Percentiles rank a stretch among this genome's conserved stretches.
Evolutionary conservation across 2,113 vertebrate genomes (phyloP).

Genomic region (Nibea albiflora): DNA sequence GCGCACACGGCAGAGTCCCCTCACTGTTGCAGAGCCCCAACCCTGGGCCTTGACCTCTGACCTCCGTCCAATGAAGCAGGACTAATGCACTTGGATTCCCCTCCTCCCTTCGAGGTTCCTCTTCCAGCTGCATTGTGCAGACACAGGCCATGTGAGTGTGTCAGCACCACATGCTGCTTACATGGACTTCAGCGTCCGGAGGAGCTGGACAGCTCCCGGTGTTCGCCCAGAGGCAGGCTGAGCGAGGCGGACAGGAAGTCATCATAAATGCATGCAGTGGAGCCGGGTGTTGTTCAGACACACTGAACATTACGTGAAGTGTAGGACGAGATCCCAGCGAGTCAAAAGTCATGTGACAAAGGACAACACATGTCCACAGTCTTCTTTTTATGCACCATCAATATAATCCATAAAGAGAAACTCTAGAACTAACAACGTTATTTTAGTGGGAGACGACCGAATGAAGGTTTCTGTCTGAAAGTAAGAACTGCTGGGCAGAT

Average conservation of each 20-base stretch:
- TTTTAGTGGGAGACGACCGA: too few species aligned
- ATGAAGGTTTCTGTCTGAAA: too few species aligned
- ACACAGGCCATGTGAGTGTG: conserved; percentile 12
- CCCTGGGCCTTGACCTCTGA: conserved; percentile 50
- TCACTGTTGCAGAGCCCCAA: conserved; percentile 8
- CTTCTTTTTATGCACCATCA: too few species aligned
- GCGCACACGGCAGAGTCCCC: conserved; percentile 39
- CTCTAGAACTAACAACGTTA: too few species aligned
- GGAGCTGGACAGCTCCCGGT: conserved; percentile 53
- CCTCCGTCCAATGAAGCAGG: conserved; percentile 51
- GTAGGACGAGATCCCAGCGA: not conserved
- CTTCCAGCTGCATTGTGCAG: conserved; percentile 32
- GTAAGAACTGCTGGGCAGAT: too few species aligned
- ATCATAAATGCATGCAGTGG: conserved; percentile 14
- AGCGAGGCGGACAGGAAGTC: not conserved
- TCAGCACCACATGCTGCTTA: conserved; percentile 53
- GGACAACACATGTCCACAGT: too few species aligned
- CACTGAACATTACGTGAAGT: not conserved
- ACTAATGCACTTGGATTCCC: conserved; percentile 54
- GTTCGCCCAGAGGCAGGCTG: conserved; percentile 3
- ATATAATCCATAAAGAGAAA: too few species aligned
- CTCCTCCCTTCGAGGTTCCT: conserved; percentile 2
- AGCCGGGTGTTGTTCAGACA: conserved; percentile 9
- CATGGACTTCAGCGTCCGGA: conserved; percentile 6
- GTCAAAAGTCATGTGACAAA: not conserved